Evolutionary conservation across 2,888 invertebrate species (phyloP), one percentile per base, ranked within the genome.

Genomic region (Abrostola triplasia): DNA sequence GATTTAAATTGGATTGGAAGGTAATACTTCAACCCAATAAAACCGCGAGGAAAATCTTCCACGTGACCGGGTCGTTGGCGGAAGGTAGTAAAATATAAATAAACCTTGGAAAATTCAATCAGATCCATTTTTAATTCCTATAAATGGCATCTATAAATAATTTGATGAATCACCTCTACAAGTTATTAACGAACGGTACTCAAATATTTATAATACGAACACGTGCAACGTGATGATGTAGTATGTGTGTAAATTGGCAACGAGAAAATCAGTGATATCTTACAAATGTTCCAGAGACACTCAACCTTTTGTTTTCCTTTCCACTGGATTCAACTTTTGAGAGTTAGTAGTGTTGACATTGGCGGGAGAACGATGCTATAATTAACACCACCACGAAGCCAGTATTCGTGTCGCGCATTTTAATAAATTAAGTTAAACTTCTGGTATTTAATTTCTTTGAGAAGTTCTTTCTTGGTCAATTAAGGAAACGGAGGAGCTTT

Each of bases 221-320:
- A 40, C 54, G 38, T 13, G 64, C 40, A 54, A 64, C 63, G 63
- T 40, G 49, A 67, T 68, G 48, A 44, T 55, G 59, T 68, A 51
- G 64, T 44, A 44, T 57, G 60, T 37, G 44, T 69, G 52, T 40
- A 70, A 59, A 70, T 59, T 70, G 59, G 52, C 55, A 36, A 63
- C 58, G 52, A 40, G 62, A 52, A 48, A 49, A 65, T 57, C 70
- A 13, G 38, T 36, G 13, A 49, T 36, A 64, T 57, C 42, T 53
- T 64, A 54, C 54, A 64, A 68, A 11, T 36, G 36, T 40, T 63
- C 37, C 56, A 59, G 52, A 48, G 48, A 58, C 62, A 68, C 48
- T 71, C 59, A 64, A 70, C 49, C 42, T 54, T 67, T 70, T 62
- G 37, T 52, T 37, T 55, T 55, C 38, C 61, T 38, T 69, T 59